Base-by-base conservation (phyloP, 2,888 invertebrate genomes). In the Dasysyrphus albostriatus region DNA sequence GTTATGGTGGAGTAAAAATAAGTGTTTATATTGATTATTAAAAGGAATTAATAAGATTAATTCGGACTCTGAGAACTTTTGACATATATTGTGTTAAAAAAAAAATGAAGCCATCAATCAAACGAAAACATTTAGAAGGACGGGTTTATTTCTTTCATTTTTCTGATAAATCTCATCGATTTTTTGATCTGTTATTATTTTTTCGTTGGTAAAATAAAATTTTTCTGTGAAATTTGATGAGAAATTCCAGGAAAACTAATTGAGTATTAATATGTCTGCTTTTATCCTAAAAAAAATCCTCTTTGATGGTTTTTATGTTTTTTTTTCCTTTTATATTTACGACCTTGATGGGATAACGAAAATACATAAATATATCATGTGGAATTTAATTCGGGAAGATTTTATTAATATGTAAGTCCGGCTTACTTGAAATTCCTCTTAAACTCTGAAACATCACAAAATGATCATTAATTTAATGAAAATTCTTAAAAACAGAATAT, bases 41-140 rank as follows among this genome's bases (percentile, higher is more conserved):
- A 37, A 65, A 56, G 39, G 70, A 39, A 39, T 54, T 65, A 65
- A 65, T 75, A 34, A 54, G 32, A 65, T 56, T 12, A 29, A 63
- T 54, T 70, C 9, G 14, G 16, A 32, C 1, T 24, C 6, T 14
- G 14, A 42, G 14, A 39, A 54, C 14, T 14, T 54, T 56, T 65
- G 44, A 61, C 72, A 54, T 72, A 54, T 78, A 72, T 24, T 44
- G 37, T n/a, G 1, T 12, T 5, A 39, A 39, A 39, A 39, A 12
- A 12, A 39, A 39, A 12, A 4, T 4, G 4, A 3, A 10, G 5
- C 49, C 32, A 59, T 80, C 67, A 80, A 73, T 79, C 65, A 74
- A 59, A 42, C 16, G 56, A 59, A 73, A 67, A 58, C 42, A 39
- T 39, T 49, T 19, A 42, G 1, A 47, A 65, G 73, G 65, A 54